A percentile compares a stretch with the other conserved stretches of the same genome.
Conservation (phyloP, 2,113 vertebrate species). For the Planiliza haematocheilus region DNA sequence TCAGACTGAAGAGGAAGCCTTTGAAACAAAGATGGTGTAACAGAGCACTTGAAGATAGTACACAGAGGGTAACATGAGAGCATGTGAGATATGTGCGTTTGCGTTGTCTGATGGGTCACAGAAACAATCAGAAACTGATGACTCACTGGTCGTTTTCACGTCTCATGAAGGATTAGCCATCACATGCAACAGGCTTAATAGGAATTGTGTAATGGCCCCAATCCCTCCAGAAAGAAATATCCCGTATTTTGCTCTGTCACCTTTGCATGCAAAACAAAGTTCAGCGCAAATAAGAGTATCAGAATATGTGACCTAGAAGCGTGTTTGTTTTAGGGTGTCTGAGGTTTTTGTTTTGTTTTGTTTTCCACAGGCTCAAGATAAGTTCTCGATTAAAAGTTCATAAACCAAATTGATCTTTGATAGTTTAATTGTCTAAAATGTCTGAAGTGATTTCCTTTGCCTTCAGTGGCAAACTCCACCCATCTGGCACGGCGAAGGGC, state of each 20-base stretch:
- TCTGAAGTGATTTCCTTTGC: constrained; percentile 55
- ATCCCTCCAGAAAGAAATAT: constrained; percentile 62
- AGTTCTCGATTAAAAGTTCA: constrained; percentile 28
- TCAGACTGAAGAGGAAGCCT: constrained; percentile 33
- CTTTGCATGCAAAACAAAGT: constrained; percentile 2
- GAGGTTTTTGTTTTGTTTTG: not conserved
- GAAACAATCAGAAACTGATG: constrained; percentile 55
- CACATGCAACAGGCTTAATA: constrained; percentile 75
- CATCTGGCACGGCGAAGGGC: constrained; percentile 45
- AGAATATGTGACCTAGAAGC: not conserved
- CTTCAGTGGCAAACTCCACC: constrained; percentile 56
- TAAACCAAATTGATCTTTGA: constrained; percentile 17
- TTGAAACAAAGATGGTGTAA: constrained; percentile 11
- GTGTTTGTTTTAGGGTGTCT: constrained; percentile 20
- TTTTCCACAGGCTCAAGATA: constrained; percentile 4
- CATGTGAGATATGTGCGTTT: constrained; percentile 10
- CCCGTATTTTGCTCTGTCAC: constrained; percentile 55
- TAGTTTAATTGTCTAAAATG: constrained; percentile 47
- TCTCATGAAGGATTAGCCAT: constrained; percentile 68
- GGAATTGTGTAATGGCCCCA: constrained; percentile 71
- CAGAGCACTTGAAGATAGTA: not conserved
- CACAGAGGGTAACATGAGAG: not conserved
- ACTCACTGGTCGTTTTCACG: constrained; percentile 67
- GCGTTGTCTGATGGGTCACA: constrained; percentile 26
- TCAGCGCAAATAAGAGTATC: constrained; percentile 14